Conservation (phyloP, 1,140 invertebrate species). For the Meloidogyne chitwoodi region DNA sequence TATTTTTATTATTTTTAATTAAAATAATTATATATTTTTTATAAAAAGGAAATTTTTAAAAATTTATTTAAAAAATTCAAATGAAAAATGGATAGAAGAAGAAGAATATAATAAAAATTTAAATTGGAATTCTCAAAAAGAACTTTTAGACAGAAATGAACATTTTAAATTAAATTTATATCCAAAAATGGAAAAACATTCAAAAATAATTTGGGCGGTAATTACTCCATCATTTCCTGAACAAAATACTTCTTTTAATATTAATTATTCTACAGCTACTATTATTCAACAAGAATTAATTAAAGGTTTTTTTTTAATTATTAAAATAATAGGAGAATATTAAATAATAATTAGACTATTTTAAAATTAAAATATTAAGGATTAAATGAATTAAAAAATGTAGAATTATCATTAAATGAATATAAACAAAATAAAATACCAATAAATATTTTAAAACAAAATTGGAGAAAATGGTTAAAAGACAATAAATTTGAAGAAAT, state of each 20-base stretch:
- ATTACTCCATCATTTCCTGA: conserved; percentile 9
- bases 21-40: background rate
- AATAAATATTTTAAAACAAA: background rate
- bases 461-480: background rate
- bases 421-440: background rate
- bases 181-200: background rate
- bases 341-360: too few species aligned
- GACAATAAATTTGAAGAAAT: conserved; percentile 3
- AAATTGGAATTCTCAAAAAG: background rate
- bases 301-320: background rate
- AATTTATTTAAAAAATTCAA: background rate
- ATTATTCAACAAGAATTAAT: background rate
- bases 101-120: background rate
- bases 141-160: background rate
- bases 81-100: background rate
- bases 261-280: background rate
- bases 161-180: background rate
- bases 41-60: background rate
- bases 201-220: background rate
- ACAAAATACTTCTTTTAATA: conserved; percentile 5
- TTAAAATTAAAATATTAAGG: background rate
- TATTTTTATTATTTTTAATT: background rate
- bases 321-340: too few species aligned
- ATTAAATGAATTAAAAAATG: background rate
- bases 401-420: background rate